Evolutionary conservation across 2,797 vertebrate genomes (phyloP), one percentile per base, ranked within the genome.

Genomic region (Mycteria americana): DNA sequence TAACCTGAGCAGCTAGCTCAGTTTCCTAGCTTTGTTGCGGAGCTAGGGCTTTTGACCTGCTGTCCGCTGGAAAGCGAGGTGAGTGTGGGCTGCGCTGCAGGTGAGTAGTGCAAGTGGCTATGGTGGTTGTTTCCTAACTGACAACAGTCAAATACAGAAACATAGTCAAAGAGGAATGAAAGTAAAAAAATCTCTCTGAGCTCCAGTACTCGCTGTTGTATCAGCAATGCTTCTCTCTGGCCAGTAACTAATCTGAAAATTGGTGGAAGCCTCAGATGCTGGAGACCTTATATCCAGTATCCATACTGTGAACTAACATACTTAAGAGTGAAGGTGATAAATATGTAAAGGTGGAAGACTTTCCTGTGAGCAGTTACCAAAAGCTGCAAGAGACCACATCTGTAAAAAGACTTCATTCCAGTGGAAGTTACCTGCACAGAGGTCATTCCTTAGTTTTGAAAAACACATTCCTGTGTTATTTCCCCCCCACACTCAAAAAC

Each of bases 1-100:
- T 51, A 68, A 63, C 5, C 12, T 31, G 11, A 63, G 39, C 13
- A 8, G 12, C 51, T 59, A 27, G 16, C 28, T 78, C 4, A 7
- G 21, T 59, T 85, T 69, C 43, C 6, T 45, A 13, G 27, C 23
- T 62, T 57, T 51, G 4, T 37, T 43, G 11, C 45, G 27, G 23
- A 68, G 27, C 37, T 68, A 35, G 27, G 10, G 3, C 17, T 48
- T 65, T 27, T 54, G n/a, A 27, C 14, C 37, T 1, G 3, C 50
- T 25, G 22, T 10, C 11, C 2, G 1, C 28, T 62, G 56, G 24
- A 37, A 37, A 22, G 18, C 0, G 1, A 12, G 9, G 4, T 41
- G 14, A 24, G 22, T 0, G 0, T 28, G 18, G 15, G 9, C 37
- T 53, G 50, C 48, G 19, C 30, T 57, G 8, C 16, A 53, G 43